phyloP scores from a whole-genome alignment of 2,797 vertebrate species.

The Hipposideros larvatus region DNA sequence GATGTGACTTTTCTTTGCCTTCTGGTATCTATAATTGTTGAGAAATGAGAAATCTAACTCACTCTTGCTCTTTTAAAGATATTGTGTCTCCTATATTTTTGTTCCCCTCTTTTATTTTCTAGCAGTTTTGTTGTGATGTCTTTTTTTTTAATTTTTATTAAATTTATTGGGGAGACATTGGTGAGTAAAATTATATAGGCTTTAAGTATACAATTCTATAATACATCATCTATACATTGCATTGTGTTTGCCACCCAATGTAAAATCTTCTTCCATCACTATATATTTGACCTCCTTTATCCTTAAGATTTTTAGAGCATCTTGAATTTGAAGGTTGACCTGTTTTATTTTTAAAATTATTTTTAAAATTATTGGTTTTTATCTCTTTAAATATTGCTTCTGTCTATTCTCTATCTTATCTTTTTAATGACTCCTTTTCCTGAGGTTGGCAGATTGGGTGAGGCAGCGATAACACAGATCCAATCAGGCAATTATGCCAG shows the following conservation, averaged over 20 bases:
- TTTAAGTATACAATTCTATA: no score
- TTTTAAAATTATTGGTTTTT: background rate
- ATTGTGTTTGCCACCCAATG: no score
- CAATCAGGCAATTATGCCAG: background rate
- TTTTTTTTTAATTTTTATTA: background rate
- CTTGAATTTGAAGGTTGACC: background rate
- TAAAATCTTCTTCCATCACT: no score
- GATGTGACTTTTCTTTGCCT: background rate
- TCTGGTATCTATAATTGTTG: background rate
- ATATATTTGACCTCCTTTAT: background rate
- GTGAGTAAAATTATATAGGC: no score
- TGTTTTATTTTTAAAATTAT: background rate
- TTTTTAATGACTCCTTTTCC: background rate
- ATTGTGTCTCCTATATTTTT: background rate
- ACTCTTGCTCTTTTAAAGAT: background rate
- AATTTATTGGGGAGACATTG: no score
- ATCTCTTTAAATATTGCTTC: background rate
- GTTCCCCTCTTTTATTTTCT: background rate
- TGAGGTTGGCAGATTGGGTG: background rate
- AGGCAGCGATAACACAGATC: background rate
- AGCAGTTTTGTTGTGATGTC: background rate
- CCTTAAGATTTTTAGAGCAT: background rate
- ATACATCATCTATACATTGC: no score
- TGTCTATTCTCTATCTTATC: background rate
- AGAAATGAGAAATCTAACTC: background rate